Base-by-base conservation (phyloP, 2,888 invertebrate species). In the Macaria liturata region DNA sequence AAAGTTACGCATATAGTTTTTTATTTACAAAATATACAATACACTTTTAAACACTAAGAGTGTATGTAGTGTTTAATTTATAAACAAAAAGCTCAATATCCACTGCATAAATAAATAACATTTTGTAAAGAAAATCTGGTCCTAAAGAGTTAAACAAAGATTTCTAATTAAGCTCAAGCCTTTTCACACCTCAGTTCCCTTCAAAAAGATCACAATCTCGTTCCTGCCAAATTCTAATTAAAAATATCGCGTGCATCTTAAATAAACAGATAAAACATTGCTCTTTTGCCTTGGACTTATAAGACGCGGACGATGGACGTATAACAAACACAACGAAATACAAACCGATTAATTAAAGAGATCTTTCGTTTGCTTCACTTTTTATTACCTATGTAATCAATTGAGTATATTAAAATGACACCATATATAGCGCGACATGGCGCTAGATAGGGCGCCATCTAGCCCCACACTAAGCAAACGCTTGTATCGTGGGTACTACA, bases 251-350 rank as follows among this genome's bases (percentile, higher is more conserved):
- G 50, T 32, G 46, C 50, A 56, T 47, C 60, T 60, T 66, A 68
- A 65, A 57, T 51, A 60, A 61, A 68, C 64, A 54, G 62, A 65
- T 65, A 52, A 64, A 65, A 64, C 57, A 57, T 50, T 66, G 65
- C 64, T 64, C 73, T 74, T 55, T 54, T 49, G 3, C 9, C 51
- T 51, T 45, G 45, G 39, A 45, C 45, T 30, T n/a, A 51, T 51
- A 9, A 32, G n/a, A 3, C 4, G 37, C 7, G 51, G 51, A 51
- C 45, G 37, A 42, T 20, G 20, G 20, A 20, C 20, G 20, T 20
- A 20, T 20, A 20, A 20, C 20, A 20, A 20, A 20, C 20, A 20
- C 20, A 20, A 1, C 20, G 20, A 20, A 20, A 20, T 1, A 1
- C 20, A 20, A 20, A 20, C 20, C 20, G 20, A 20, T 5, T 2